phyloP scores from a whole-genome alignment of 2,888 invertebrate genomes.

The Standfussiana lucernea region DNA sequence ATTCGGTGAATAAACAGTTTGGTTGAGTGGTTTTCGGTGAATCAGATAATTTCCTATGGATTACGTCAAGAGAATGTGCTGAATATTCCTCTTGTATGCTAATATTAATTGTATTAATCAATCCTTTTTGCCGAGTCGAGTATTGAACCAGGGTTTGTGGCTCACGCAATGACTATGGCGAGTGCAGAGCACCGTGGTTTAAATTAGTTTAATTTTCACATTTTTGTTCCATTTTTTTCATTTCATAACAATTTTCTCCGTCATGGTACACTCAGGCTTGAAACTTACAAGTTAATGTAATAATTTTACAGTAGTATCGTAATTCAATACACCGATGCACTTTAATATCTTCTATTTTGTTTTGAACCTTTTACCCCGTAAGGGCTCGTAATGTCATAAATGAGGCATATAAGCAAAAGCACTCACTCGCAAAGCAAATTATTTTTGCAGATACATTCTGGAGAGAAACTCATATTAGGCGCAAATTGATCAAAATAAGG shows the following conservation, averaged over 20 bases:
- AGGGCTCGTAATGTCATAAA: background rate
- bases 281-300: background rate
- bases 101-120: background rate
- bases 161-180: background rate
- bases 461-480: background rate
- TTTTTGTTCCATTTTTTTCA: background rate
- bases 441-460: conserved; percentile 3
- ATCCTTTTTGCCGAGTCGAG: background rate
- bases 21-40: conserved; percentile 29
- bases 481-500: conserved; percentile 8
- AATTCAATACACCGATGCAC: conserved; percentile 8
- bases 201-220: background rate
- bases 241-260: background rate
- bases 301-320: background rate
- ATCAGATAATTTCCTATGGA: conserved; percentile 25
- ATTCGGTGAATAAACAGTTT: conserved; percentile 31
- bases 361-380: background rate
- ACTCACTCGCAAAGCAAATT: conserved; percentile 27
- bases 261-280: background rate
- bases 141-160: background rate
- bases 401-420: background rate
- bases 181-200: background rate
- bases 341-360: background rate
- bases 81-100: conserved; percentile 18
- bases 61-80: background rate